Percentiles rank a stretch among this genome's conserved stretches.
phyloP scores from a whole-genome alignment of 2,888 invertebrate genomes.

The Acanthococcus lagerstroemiae region DNA sequence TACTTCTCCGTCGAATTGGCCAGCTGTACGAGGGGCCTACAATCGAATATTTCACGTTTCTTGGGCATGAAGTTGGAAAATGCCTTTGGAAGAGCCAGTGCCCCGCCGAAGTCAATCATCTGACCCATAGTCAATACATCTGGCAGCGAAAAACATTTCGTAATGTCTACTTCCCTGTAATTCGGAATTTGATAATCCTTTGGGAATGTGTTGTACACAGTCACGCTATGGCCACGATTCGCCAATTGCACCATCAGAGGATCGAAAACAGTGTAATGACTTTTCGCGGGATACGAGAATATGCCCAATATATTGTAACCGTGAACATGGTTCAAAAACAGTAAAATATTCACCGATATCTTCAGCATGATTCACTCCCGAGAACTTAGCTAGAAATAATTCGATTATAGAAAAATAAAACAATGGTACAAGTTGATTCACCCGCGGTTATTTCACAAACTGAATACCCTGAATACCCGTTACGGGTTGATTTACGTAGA shows the following conservation, averaged over 20 bases:
- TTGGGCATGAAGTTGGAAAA: not conserved
- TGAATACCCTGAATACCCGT: too few relatives aligned
- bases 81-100: not conserved
- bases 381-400: too few relatives aligned
- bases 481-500: too few relatives aligned
- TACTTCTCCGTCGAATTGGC: not conserved
- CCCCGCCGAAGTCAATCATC: not conserved
- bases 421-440: too few relatives aligned
- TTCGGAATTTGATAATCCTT: conserved; percentile 1
- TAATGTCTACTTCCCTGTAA: conserved; percentile 11
- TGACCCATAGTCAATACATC: not conserved
- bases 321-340: too few relatives aligned
- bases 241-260: conserved; percentile 27
- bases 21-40: conserved; percentile 8
- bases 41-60: conserved; percentile 13
- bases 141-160: not conserved
- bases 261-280: conserved; percentile 30
- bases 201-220: conserved; percentile 25
- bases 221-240: conserved; percentile 28
- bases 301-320: conserved; percentile 29
- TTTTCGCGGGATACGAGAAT: conserved; percentile 30
- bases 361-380: too few relatives aligned
- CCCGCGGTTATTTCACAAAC: too few relatives aligned
- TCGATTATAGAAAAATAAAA: too few relatives aligned
- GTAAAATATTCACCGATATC: too few relatives aligned